These are phyloP conservation scores for Lasaia peninsularis DNA, from an alignment of 1,140 invertebrate species.

Conservation along the genomic window DNA sequence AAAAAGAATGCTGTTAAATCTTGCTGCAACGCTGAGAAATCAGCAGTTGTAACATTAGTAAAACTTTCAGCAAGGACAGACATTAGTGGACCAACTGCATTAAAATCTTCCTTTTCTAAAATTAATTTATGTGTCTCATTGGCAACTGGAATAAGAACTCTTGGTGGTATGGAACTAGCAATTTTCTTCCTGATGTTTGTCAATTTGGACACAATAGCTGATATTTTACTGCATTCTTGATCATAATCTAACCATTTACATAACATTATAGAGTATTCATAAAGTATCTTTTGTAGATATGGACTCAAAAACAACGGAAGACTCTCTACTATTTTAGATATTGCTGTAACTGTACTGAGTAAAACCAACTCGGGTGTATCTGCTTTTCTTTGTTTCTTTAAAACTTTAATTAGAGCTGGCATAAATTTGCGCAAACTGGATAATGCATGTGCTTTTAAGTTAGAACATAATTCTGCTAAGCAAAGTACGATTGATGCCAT, in stretches of 20 bases:
- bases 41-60: conserved; percentile 75
- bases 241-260: conserved; percentile 71
- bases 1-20: conserved; percentile 87
- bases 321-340: conserved; percentile 89
- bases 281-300: conserved; percentile 87
- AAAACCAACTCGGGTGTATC: conserved; percentile 76
- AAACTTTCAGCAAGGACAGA: conserved; percentile 85
- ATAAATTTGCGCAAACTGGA: conserved; percentile 86
- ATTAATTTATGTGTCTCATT: conserved; percentile 82
- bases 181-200: conserved; percentile 82
- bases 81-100: conserved; percentile 84
- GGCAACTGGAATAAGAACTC: conserved; percentile 87
- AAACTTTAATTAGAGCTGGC: conserved; percentile 84
- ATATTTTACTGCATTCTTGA: conserved; percentile 75
- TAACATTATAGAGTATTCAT: conserved; percentile 79
- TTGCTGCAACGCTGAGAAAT: conserved; percentile 81
- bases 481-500: conserved; percentile 87
- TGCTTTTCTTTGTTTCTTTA: conserved; percentile 67
- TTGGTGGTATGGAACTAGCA: conserved; percentile 81
- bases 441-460: conserved; percentile 86
- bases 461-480: conserved; percentile 86
- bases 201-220: conserved; percentile 78
- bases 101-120: conserved; percentile 77
- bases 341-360: conserved; percentile 81
- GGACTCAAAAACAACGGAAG: conserved; percentile 89